phyloP scores from a whole-genome alignment of 2,888 invertebrate genomes.

The Oscheius sp. region DNA sequence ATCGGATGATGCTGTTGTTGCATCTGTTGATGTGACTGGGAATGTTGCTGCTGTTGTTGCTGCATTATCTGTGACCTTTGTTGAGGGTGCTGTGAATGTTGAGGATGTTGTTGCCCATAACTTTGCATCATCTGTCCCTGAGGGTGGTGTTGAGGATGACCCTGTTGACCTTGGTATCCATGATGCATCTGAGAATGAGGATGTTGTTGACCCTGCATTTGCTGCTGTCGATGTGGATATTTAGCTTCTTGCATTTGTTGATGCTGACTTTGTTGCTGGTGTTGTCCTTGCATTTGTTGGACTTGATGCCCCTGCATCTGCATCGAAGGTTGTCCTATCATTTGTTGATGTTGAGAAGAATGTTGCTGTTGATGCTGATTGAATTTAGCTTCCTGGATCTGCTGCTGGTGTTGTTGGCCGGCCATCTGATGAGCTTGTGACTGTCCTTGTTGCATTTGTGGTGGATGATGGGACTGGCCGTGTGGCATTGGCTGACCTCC shows the following conservation, averaged over 20 bases:
- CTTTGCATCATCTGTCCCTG: constrained; percentile 2
- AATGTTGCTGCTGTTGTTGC: constrained; percentile 8
- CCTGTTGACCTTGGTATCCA: background rate
- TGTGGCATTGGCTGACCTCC: constrained; percentile 3
- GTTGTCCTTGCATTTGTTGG: too few relatives aligned
- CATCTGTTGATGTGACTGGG: background rate
- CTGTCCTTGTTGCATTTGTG: background rate
- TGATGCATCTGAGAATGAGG: background rate
- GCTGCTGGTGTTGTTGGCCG: background rate
- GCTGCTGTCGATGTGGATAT: constrained; percentile 18
- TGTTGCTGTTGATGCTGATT: background rate
- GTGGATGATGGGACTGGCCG: background rate
- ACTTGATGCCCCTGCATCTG: background rate
- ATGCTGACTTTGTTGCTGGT: constrained; percentile 9
- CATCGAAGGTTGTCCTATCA: background rate
- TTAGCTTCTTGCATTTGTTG: background rate
- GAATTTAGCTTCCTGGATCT: too few relatives aligned
- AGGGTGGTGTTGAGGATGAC: constrained; percentile 6
- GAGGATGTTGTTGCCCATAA: background rate
- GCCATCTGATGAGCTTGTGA: background rate
- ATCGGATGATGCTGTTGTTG: background rate
- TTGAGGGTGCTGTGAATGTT: background rate
- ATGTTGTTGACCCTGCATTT: constrained; percentile 11
- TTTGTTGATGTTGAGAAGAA: background rate
- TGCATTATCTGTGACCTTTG: background rate